Base-by-base conservation (phyloP, 1,140 invertebrate species). In the Hyles euphorbiae region DNA sequence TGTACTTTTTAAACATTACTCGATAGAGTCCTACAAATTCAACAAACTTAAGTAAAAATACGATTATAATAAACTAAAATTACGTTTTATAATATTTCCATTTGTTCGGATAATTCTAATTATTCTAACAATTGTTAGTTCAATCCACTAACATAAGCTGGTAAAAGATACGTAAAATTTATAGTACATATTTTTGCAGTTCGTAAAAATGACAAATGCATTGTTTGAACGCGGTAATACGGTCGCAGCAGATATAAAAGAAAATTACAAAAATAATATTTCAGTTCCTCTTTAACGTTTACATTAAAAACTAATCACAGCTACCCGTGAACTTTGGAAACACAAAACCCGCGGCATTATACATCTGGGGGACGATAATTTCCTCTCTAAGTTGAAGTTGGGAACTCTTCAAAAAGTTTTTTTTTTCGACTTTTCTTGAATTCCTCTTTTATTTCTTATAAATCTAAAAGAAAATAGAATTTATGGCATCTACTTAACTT, bases 331-430 rank as follows among this genome's bases (percentile, higher is more conserved):
- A 45, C 52, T 50, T 58, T 58, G 68, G 52, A 52, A 56, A 64
- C 54, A 56, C 43, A 52, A 74, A 81, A 78, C 70, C 78, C 78
- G 61, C 63, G 65, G 74, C 75, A 78, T 78, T 80, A 75, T 74
- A 76, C 68, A 74, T 70, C 67, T 58, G 70, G 61, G 60, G 66
- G 57, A 66, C 66, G 65, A 71, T 81, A 81, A 78, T 81, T 78
- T 78, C 70, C 72, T 78, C 76, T 76, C 70, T 77, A 74, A 81
- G 68, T 67, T 64, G 53, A 75, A 78, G 70, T 81, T 77, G 62
- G 60, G 61, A 76, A 70, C 68, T 72, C 71, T 72, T 77, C 61
- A 67, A 65, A 70, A 81, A 78, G 9, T 73, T 77, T 74, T 62
- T 73, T 77, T 74, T 62, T 34, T 56, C 56, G 52, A 63, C 60